These are phyloP conservation scores for Ursus arctos DNA, from an alignment of 2,113 vertebrate species.

Conservation along the genomic window DNA sequence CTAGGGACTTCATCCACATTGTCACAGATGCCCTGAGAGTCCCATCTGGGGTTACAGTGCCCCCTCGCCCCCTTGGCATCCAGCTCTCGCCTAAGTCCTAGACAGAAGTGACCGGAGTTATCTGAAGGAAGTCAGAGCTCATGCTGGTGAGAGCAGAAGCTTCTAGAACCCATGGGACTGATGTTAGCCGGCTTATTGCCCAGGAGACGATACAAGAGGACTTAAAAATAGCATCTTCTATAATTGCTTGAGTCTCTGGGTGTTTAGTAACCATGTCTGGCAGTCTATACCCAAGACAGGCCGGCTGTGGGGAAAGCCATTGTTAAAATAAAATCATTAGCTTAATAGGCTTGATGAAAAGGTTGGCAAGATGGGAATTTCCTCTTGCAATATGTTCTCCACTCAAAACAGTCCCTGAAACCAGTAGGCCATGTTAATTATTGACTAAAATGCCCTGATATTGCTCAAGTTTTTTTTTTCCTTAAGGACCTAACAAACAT, in stretches of 20 bases:
- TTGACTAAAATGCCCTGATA: background rate
- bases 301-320: conserved; percentile 73
- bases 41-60: background rate
- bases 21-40: background rate
- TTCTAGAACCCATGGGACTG: conserved; percentile 35
- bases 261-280: conserved; percentile 80
- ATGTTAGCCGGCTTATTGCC: conserved; percentile 43
- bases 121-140: conserved; percentile 16
- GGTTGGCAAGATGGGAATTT: conserved; percentile 70
- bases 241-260: conserved; percentile 77
- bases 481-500: background rate
- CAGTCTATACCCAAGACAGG: conserved; percentile 74
- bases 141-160: background rate
- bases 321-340: conserved; percentile 82
- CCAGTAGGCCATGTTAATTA: conserved; percentile 52
- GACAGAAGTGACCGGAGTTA: background rate
- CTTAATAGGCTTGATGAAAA: conserved; percentile 77
- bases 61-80: background rate
- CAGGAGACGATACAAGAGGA: conserved; percentile 57
- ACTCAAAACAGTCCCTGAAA: conserved; percentile 55
- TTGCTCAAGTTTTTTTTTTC: background rate
- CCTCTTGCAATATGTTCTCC: conserved; percentile 70
- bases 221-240: conserved; percentile 82
- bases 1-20: rapidly evolving
- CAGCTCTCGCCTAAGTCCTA: background rate